phyloP scores from a whole-genome alignment of 2,888 invertebrate genomes.

The Drepana falcataria region DNA sequence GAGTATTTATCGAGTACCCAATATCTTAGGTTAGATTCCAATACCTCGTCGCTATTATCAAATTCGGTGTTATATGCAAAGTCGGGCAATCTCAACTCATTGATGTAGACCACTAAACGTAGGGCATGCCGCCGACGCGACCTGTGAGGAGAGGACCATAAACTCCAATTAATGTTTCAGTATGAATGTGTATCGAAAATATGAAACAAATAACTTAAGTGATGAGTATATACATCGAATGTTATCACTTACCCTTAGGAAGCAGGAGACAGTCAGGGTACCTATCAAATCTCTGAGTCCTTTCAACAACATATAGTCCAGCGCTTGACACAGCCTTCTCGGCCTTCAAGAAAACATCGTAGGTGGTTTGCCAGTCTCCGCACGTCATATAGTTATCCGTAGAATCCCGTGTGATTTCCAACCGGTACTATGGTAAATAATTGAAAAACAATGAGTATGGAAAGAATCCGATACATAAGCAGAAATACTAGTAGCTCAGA shows the following conservation, averaged over 20 bases:
- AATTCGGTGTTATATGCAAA: slow-evolving; percentile 54
- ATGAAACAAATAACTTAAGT: too few relatives aligned
- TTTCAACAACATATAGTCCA: slow-evolving; percentile 64
- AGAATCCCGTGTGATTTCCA: slow-evolving; percentile 77
- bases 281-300: slow-evolving; percentile 72
- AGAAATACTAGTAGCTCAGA: too few relatives aligned
- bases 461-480: background rate
- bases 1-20: slow-evolving; percentile 71
- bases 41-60: slow-evolving; percentile 72
- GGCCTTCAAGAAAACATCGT: slow-evolving; percentile 65
- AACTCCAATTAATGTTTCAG: too few relatives aligned
- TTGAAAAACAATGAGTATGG: slow-evolving; percentile 2
- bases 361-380: slow-evolving; percentile 70
- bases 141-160: slow-evolving; percentile 34
- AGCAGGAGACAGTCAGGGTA: slow-evolving; percentile 81
- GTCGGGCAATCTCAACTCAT: slow-evolving; percentile 66
- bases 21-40: too few relatives aligned
- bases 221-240: too few relatives aligned
- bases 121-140: slow-evolving; percentile 77
- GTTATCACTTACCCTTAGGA: slow-evolving; percentile 78
- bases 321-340: slow-evolving; percentile 64
- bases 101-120: slow-evolving; percentile 80
- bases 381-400: slow-evolving; percentile 77
- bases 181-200: too few relatives aligned
- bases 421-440: slow-evolving; percentile 38